Evolutionary conservation across 2,797 vertebrate species (phyloP).

Genomic region (Ciconia nigra): DNA sequence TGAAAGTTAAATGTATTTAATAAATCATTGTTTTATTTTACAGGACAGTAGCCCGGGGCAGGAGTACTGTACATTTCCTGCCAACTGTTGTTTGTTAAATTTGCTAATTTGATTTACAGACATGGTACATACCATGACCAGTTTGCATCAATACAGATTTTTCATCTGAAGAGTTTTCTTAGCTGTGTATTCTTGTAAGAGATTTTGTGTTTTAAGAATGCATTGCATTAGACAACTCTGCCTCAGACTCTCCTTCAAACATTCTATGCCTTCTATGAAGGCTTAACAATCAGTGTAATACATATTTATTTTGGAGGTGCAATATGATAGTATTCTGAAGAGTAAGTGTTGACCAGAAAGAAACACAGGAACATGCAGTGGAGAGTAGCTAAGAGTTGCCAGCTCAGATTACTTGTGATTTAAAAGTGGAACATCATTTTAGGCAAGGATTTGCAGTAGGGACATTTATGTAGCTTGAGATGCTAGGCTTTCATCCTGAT

Average conservation of each 20-base stretch:
- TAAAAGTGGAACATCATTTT: neutral
- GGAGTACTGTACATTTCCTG: constrained; percentile 16
- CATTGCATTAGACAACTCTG: neutral
- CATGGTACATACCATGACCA: neutral
- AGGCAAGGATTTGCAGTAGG: neutral
- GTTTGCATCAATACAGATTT: neutral
- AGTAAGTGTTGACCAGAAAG: neutral
- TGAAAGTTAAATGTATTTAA: constrained; percentile 1
- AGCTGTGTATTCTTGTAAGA: neutral
- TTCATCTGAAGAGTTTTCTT: neutral
- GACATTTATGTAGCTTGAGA: neutral
- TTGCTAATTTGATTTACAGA: constrained; percentile 49
- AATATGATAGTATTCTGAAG: neutral
- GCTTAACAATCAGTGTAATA: neutral
- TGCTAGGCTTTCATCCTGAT: neutral
- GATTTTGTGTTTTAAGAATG: neutral
- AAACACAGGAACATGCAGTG: neutral
- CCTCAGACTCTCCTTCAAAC: neutral
- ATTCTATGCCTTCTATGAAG: neutral
- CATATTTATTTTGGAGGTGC: neutral
- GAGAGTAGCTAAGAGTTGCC: neutral
- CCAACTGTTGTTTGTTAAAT: constrained; percentile 53
- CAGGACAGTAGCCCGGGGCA: constrained; percentile 16
- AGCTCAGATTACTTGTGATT: neutral
- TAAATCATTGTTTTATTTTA: constrained; percentile 19